These are phyloP conservation scores for Probaryconus sp. DNA, from an alignment of 1,140 invertebrate genomes.

Conservation along the genomic window DNA sequence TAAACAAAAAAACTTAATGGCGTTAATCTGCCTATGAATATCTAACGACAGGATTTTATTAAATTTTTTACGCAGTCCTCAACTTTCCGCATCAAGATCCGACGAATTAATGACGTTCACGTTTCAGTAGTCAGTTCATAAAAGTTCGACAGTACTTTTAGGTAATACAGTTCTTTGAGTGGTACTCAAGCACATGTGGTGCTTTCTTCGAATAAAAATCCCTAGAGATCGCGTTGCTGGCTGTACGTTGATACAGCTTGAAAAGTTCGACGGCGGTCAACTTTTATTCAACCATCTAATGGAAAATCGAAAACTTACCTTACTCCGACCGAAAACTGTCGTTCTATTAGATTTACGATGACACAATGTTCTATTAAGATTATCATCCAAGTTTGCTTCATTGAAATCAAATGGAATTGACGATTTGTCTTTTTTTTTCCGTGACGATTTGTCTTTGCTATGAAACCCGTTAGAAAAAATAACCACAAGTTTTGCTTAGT, in stretches of 20 bases:
- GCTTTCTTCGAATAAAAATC: slow-evolving; percentile 59
- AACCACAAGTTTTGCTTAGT: neutral
- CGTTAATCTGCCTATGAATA: slow-evolving; percentile 9
- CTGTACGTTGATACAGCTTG: slow-evolving; percentile 28
- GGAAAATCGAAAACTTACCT: slow-evolving; percentile 52
- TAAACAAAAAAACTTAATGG: slow-evolving; percentile 21
- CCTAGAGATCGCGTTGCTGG: slow-evolving; percentile 32
- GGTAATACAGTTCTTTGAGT: slow-evolving; percentile 51
- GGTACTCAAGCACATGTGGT: slow-evolving; percentile 51
- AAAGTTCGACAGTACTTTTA: slow-evolving; percentile 47
- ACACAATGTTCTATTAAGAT: slow-evolving; percentile 10
- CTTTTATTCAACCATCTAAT: slow-evolving; percentile 51
- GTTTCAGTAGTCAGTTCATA: slow-evolving; percentile 50
- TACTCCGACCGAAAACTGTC: neutral
- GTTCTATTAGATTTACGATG: slow-evolving; percentile 30
- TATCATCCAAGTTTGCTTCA: slow-evolving; percentile 16
- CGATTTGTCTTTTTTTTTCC: too few species aligned
- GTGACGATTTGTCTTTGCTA: neutral
- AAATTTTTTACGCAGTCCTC: slow-evolving; percentile 20
- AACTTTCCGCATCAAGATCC: slow-evolving; percentile 39
- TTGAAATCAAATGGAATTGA: slow-evolving; percentile 25
- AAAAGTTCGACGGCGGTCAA: slow-evolving; percentile 52
- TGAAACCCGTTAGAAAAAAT: slow-evolving; percentile 50
- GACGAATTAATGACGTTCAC: slow-evolving; percentile 52
- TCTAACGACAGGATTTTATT: slow-evolving; percentile 20